These are phyloP conservation scores for Typhlichthys subterraneus DNA, from an alignment of 2,797 vertebrate genomes.

Conservation along the genomic window DNA sequence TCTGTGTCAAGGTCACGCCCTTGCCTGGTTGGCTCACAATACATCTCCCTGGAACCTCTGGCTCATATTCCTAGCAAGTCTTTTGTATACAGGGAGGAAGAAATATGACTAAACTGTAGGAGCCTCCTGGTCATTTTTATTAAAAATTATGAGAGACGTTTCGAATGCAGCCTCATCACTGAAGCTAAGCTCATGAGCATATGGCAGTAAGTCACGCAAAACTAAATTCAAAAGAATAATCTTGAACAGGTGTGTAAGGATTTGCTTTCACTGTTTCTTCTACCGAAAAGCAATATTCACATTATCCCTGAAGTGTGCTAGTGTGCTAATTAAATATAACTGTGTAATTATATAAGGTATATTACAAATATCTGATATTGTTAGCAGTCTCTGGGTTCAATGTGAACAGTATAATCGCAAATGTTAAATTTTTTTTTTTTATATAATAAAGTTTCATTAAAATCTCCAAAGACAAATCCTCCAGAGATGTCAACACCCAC, in stretches of 20 bases:
- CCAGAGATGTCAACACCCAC: conserved; percentile 49
- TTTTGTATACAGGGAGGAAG: conserved; percentile 13
- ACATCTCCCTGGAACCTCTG: conserved; percentile 40
- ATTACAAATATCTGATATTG: conserved; percentile 53
- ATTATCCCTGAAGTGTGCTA: not conserved
- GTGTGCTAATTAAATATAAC: too few species aligned
- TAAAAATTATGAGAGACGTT: conserved; percentile 46
- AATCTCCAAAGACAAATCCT: conserved; percentile 75
- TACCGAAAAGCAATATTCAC: conserved; percentile 26
- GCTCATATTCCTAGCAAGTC: conserved; percentile 41
- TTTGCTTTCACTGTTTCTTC: conserved; percentile 22
- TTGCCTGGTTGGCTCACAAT: conserved; percentile 48
- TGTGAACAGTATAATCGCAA: conserved; percentile 54
- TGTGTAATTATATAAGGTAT: conserved; percentile 31
- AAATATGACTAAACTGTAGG: conserved; percentile 16
- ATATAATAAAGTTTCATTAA: conserved; percentile 72
- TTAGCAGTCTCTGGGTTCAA: conserved; percentile 31
- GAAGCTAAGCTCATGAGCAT: conserved; percentile 36
- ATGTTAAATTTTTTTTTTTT: conserved; percentile 48
- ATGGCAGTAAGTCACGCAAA: conserved; percentile 8
- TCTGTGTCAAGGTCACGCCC: conserved; percentile 64
- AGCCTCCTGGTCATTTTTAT: conserved; percentile 49
- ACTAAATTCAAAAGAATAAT: conserved; percentile 43
- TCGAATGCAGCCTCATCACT: conserved; percentile 52
- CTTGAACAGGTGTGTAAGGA: conserved; percentile 28